Percentiles rank a stretch among this genome's conserved stretches.
phyloP scores from a whole-genome alignment of 92 coral and sea anemone genomes.

The Zoanthus sansibaricus region DNA sequence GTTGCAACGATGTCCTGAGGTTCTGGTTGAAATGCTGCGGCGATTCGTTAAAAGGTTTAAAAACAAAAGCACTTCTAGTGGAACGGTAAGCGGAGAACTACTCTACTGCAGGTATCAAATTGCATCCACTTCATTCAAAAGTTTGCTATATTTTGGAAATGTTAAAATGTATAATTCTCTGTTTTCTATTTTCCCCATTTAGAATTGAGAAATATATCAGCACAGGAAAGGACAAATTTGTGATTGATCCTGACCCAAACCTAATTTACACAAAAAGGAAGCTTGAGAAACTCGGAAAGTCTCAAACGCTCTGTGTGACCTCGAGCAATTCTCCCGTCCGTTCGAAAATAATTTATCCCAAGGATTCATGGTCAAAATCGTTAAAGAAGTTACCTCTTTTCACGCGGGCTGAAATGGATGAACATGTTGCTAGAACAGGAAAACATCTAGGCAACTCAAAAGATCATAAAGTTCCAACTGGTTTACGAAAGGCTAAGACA shows the following conservation, averaged over 20 bases:
- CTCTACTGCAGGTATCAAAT: background rate
- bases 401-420: constrained; percentile 22
- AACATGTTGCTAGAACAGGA: constrained; percentile 4
- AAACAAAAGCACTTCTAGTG: constrained; percentile 23
- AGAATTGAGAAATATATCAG: constrained; percentile 5
- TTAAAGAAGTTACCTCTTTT: constrained; percentile 15
- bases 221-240: background rate
- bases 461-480: constrained; percentile 36
- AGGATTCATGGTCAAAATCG: background rate
- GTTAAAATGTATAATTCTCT: background rate
- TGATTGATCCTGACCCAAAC: background rate
- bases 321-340: background rate
- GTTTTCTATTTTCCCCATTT: no score
- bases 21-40: constrained; percentile 38
- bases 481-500: constrained; percentile 32
- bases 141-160: no score
- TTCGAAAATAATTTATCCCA: background rate
- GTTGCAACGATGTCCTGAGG: background rate
- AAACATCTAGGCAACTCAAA: background rate
- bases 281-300: background rate
- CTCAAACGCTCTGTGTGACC: background rate
- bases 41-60: constrained; percentile 9
- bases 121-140: no score
- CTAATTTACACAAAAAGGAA: background rate
- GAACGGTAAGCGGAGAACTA: background rate